A percentile compares a stretch with the other conserved stretches of the same genome.
Evolutionary conservation across 2,797 vertebrate species (phyloP).

Genomic region (Hafferia zeledoni): DNA sequence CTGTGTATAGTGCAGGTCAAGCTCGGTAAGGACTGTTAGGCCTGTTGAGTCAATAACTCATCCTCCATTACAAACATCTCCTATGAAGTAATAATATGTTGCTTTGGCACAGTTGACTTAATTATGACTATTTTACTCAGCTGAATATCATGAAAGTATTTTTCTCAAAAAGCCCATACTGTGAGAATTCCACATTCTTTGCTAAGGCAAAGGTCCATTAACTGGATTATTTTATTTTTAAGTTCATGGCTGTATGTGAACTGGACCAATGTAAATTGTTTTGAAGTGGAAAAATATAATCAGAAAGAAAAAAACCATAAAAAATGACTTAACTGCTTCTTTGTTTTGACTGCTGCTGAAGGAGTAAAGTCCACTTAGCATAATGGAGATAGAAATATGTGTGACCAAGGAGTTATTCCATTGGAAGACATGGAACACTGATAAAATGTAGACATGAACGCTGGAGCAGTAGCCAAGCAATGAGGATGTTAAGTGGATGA

Average conservation of each 20-base stretch:
- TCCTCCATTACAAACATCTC: not conserved
- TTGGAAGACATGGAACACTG: not conserved
- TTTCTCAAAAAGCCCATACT: not conserved
- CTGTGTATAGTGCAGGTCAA: not conserved
- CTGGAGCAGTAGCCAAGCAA: not conserved
- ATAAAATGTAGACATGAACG: not conserved
- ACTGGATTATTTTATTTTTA: not conserved
- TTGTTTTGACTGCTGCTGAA: not conserved
- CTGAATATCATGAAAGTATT: not conserved
- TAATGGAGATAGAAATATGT: not conserved
- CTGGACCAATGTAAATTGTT: not conserved
- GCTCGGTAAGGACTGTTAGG: not conserved
- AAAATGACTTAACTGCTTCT: not conserved
- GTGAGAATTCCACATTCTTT: not conserved
- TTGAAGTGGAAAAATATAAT: not conserved
- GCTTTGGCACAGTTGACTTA: not conserved
- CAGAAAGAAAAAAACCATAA: not conserved
- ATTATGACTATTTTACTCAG: not conserved
- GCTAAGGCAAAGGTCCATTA: not conserved
- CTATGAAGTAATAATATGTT: not conserved
- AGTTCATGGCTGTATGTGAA: not conserved
- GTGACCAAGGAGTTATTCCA: not conserved
- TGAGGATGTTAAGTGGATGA: slow-evolving; percentile 25
- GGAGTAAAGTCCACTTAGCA: not conserved
- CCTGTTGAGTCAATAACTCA: not conserved